Percentiles rank a stretch among this genome's conserved stretches.
phyloP scores from a whole-genome alignment of 2,797 vertebrate genomes.

The Pseudochirops corinnae region DNA sequence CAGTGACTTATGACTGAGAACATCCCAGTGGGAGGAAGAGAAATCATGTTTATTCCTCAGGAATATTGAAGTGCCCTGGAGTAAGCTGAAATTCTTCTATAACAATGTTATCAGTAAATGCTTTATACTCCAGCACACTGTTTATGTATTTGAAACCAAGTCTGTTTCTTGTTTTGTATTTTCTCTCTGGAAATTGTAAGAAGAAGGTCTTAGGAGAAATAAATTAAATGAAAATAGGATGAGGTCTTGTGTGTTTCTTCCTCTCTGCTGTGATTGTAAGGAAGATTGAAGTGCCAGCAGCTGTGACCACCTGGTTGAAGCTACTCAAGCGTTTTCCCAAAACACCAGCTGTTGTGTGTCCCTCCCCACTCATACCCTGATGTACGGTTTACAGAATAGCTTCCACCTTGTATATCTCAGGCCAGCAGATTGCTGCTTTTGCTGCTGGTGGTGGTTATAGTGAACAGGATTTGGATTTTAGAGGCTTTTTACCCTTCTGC shows the following conservation, averaged over 20 bases:
- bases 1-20: constrained; percentile 82
- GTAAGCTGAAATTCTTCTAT: constrained; percentile 80
- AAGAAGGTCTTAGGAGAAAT: constrained; percentile 84
- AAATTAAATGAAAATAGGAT: constrained; percentile 82
- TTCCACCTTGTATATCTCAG: constrained; percentile 66
- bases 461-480: neutral
- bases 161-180: constrained; percentile 88
- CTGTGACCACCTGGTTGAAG: constrained; percentile 66
- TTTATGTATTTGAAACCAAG: constrained; percentile 83
- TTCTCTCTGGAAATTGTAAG: constrained; percentile 83
- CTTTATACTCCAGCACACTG: constrained; percentile 84
- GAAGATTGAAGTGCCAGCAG: constrained; percentile 66
- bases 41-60: constrained; percentile 83
- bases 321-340: constrained; percentile 55
- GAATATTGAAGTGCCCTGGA: constrained; percentile 84
- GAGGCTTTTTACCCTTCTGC: neutral
- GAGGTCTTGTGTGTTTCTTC: constrained; percentile 61
- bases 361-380: constrained; percentile 28
- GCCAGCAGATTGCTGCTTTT: constrained; percentile 30
- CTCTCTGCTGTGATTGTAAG: constrained; percentile 63
- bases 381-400: constrained; percentile 55
- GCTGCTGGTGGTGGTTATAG: constrained; percentile 8
- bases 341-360: constrained; percentile 24
- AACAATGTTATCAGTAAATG: constrained; percentile 75
- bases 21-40: constrained; percentile 82